phyloP scores from a whole-genome alignment of 2,888 invertebrate species.

The Microplitis manilae region DNA sequence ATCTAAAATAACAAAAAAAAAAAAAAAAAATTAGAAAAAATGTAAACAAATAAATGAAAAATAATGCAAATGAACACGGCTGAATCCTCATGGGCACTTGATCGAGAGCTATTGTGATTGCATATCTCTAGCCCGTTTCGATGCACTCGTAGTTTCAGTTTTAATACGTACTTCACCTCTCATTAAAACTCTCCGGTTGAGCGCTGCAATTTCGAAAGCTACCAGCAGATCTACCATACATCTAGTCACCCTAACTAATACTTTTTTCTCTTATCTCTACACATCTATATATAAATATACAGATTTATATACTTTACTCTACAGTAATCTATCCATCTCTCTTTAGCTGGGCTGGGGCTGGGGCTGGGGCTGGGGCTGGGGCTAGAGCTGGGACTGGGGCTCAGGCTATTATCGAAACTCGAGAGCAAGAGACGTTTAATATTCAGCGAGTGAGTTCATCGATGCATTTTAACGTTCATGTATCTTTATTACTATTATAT shows the following conservation, averaged over 20 bases:
- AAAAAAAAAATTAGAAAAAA: constrained; percentile 7
- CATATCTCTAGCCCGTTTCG: constrained; percentile 33
- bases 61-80: neutral
- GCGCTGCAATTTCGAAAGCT: constrained; percentile 44
- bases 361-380: neutral
- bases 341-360: neutral
- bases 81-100: constrained; percentile 22
- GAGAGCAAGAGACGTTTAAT: constrained; percentile 34
- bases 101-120: constrained; percentile 42
- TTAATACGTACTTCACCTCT: constrained; percentile 45
- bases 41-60: neutral
- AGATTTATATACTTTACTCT: neutral
- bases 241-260: constrained; percentile 18
- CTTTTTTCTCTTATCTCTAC: constrained; percentile 9
- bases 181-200: constrained; percentile 54
- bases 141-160: constrained; percentile 41
- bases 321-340: neutral
- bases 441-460: constrained; percentile 32
- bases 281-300: no score
- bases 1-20: neutral
- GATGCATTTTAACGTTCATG: constrained; percentile 20
- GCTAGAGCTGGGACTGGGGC: no score
- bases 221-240: constrained; percentile 26
- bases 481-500: constrained; percentile 5
- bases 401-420: constrained; percentile 30